These are phyloP conservation scores for Phaedon cochleariae DNA, from an alignment of 2,888 invertebrate species.

Conservation along the genomic window DNA sequence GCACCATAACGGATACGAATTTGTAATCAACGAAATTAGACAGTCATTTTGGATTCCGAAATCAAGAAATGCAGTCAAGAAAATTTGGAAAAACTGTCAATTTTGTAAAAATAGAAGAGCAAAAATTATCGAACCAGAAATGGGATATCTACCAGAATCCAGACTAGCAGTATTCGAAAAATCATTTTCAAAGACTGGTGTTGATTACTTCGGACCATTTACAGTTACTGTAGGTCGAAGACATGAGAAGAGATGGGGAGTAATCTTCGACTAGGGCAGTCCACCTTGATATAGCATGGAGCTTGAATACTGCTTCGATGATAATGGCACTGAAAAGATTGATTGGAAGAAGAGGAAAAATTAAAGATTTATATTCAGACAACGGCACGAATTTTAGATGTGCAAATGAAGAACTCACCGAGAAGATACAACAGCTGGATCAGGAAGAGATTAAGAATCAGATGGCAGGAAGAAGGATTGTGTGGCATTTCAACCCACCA, in stretches of 20 bases:
- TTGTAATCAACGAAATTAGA: too few relatives aligned
- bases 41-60: slow-evolving; percentile 6
- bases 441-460: neutral
- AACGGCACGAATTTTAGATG: slow-evolving; percentile 16
- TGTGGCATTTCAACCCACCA: slow-evolving; percentile 19
- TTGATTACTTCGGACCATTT: neutral
- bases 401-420: neutral
- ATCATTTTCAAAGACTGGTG: neutral
- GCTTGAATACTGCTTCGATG: slow-evolving; percentile 8
- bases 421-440: neutral
- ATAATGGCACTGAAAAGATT: too few relatives aligned
- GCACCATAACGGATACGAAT: slow-evolving; percentile 8
- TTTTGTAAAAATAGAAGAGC: slow-evolving; percentile 5
- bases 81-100: slow-evolving; percentile 9
- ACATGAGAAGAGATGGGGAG: slow-evolving; percentile 5
- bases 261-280: slow-evolving; percentile 11
- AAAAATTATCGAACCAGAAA: neutral
- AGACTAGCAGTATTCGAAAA: slow-evolving; percentile 5
- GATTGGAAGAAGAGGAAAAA: too few relatives aligned
- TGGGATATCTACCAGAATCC: slow-evolving; percentile 1
- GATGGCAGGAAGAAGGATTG: too few relatives aligned
- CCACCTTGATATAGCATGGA: slow-evolving; percentile 1
- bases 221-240: neutral
- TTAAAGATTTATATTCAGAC: slow-evolving; percentile 15
- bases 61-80: slow-evolving; percentile 2